These are phyloP conservation scores for Oligia fasciuncula DNA, from an alignment of 2,888 invertebrate species.

Conservation along the genomic window DNA sequence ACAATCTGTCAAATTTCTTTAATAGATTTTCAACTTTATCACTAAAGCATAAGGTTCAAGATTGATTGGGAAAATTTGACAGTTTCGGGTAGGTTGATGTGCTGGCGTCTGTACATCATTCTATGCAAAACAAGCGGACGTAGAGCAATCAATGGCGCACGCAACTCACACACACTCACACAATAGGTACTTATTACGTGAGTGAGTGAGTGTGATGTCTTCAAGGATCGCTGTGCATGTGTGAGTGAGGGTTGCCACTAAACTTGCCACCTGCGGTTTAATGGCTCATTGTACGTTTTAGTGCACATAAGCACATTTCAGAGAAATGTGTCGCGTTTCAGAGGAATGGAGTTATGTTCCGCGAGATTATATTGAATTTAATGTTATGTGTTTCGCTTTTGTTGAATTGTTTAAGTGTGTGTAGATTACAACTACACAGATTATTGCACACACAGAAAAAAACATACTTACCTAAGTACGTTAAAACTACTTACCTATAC, in stretches of 20 bases:
- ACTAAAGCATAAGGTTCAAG: too few species aligned
- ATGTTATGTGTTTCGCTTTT: constrained; percentile 35
- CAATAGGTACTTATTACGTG: constrained; percentile 53
- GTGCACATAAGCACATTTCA: constrained; percentile 65
- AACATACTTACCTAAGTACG: not conserved
- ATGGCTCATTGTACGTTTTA: constrained; percentile 67
- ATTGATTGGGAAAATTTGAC: too few species aligned
- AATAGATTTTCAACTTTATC: too few species aligned
- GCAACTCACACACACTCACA: constrained; percentile 75
- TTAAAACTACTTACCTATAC: not conserved
- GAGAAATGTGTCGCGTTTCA: constrained; percentile 58
- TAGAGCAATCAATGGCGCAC: constrained; percentile 76
- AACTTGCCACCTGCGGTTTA: constrained; percentile 62
- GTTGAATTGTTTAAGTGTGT: constrained; percentile 17
- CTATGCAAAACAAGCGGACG: constrained; percentile 77
- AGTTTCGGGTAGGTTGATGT: too few species aligned
- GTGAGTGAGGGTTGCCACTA: constrained; percentile 66
- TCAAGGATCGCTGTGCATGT: constrained; percentile 75
- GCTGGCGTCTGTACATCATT: constrained; percentile 59
- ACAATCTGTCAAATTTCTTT: too few species aligned
- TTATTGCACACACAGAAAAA: not conserved
- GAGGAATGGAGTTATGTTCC: constrained; percentile 55
- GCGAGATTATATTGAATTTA: constrained; percentile 49
- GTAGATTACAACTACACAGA: not conserved
- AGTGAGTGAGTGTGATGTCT: constrained; percentile 73